Base-by-base conservation (phyloP, 2,888 invertebrate genomes). In the Rhagium mordax region DNA sequence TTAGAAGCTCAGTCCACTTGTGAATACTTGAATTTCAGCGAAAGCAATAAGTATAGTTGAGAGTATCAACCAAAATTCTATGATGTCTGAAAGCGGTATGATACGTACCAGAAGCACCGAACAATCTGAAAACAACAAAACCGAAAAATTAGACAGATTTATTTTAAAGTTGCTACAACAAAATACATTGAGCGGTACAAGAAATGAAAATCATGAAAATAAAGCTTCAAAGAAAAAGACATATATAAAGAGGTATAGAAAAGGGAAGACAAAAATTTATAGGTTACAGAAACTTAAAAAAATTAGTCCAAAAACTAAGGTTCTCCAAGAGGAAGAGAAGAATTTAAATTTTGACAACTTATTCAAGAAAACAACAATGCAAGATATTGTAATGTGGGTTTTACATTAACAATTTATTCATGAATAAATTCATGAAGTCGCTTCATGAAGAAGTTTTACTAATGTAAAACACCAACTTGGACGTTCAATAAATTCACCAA, bases 231-330 rank as follows among this genome's bases (percentile, higher is more conserved):
- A n/a, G 24, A 47, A n/a, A 8, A 65, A 29, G n/a, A 47, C 20
- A n/a, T 29, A n/a, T 29, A 27, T 72, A 0, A 78, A 74, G 61
- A 67, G 71, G 29, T 81, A 78, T 47, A 78, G 55, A 55, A 80
- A 79, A 74, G 78, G 75, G 13, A 71, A 76, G 48, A 66, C 62
- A 7, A 79, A 75, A 57, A 79, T 81, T 47, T 81, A 75, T 55
- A 55, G 60, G 15, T 29, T 68, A 66, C 69, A 51, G 29, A 74
- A 71, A 65, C n/a, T 72, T 21, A 74, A 73, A 33, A 66, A 67
- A 60, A 16, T 13, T 47, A 16, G 8, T 33, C 10, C 10, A 27
- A 60, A 60, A 59, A 8, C 29, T 13, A 15, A 64, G 10, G 16
- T 62, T 66, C 48, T 13, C 2, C 7, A 57, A 59, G 18, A 69